These are phyloP conservation scores for Notodonta dromedarius DNA, from an alignment of 2,888 invertebrate species.

Conservation along the genomic window DNA sequence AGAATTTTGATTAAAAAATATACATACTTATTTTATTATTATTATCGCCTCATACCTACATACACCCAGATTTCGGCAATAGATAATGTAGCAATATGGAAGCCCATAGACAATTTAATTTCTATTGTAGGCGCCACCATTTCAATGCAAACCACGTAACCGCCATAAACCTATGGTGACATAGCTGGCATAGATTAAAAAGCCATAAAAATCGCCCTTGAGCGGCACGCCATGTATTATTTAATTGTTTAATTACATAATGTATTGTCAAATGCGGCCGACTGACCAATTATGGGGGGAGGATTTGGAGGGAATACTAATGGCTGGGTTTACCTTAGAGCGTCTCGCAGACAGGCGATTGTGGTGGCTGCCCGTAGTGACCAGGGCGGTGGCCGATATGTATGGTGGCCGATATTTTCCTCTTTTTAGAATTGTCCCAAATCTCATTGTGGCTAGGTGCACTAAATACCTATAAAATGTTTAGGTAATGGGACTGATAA, in stretches of 20 bases:
- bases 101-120: constrained; percentile 1
- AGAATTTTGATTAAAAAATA: too few species aligned
- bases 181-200: constrained; percentile 61
- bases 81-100: not conserved
- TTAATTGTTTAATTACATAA: constrained; percentile 29
- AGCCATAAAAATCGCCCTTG: constrained; percentile 65
- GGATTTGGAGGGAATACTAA: constrained; percentile 22
- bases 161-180: constrained; percentile 39
- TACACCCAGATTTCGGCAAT: not conserved
- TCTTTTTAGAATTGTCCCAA: too few species aligned
- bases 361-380: too few species aligned
- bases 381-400: too few species aligned
- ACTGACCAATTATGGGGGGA: constrained; percentile 23
- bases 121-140: constrained; percentile 31
- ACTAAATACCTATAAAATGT: too few species aligned
- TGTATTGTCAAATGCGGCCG: constrained; percentile 23
- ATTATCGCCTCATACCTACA: not conserved
- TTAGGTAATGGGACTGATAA: too few species aligned
- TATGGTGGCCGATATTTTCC: too few species aligned
- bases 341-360: too few species aligned
- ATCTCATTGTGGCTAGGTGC: too few species aligned
- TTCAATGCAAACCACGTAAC: constrained; percentile 27
- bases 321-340: not conserved
- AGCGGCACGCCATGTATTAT: constrained; percentile 19
- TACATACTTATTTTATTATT: too few species aligned